Evolutionary conservation across 2,797 vertebrate species (phyloP).

Genomic region (Peromyscus nudipes): DNA sequence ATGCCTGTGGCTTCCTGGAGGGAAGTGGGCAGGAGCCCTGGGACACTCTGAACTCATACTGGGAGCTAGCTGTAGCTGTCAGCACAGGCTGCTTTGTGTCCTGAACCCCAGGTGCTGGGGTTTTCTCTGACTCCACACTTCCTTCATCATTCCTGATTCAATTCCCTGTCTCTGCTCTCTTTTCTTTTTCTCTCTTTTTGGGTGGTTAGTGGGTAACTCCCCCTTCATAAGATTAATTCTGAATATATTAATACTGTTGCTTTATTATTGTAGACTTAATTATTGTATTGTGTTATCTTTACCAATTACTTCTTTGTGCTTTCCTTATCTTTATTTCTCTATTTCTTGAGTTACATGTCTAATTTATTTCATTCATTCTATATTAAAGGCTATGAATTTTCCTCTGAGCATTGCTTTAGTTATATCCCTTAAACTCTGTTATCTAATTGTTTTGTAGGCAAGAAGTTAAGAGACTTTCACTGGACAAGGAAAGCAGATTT

Average conservation of each 20-base stretch:
- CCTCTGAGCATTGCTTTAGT: conserved; percentile 40
- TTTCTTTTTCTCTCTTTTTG: background rate
- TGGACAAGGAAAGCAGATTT: conserved; percentile 48
- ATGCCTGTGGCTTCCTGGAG: background rate
- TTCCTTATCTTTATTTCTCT: conserved; percentile 36
- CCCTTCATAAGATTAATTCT: conserved; percentile 11
- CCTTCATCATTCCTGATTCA: background rate
- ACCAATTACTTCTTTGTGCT: conserved; percentile 32
- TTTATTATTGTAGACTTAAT: conserved; percentile 15
- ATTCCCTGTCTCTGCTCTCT: background rate
- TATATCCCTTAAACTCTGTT: background rate
- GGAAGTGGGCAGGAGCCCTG: background rate
- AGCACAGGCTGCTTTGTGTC: background rate
- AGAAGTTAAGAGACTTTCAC: background rate
- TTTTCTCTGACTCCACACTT: background rate
- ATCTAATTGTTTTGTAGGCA: conserved; percentile 49
- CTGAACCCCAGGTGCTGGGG: background rate
- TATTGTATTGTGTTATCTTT: conserved; percentile 39
- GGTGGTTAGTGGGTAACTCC: background rate
- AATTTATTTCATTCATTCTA: conserved; percentile 37
- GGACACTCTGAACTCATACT: background rate
- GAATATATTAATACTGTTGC: background rate
- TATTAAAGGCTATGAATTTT: conserved; percentile 57
- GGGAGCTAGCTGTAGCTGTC: background rate
- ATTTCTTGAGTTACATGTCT: conserved; percentile 2